These are phyloP conservation scores for Mythimna vitellina DNA, from an alignment of 2,888 invertebrate genomes.

Conservation along the genomic window DNA sequence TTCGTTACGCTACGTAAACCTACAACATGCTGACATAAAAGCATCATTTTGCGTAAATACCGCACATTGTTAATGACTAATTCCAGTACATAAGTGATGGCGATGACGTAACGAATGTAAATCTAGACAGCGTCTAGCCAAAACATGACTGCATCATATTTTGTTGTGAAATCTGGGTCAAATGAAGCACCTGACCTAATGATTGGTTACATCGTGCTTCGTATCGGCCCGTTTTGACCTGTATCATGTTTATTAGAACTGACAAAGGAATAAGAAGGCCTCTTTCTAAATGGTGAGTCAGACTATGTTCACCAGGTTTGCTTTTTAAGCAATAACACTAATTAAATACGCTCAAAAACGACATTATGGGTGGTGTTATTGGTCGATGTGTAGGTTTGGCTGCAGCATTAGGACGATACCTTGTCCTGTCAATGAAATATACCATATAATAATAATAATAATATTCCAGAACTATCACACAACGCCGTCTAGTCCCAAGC, in stretches of 20 bases:
- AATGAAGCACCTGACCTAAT: background rate
- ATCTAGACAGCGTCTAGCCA: slow-evolving; percentile 31
- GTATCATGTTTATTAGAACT: background rate
- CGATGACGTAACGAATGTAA: slow-evolving; percentile 10
- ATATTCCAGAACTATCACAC: too few relatives aligned
- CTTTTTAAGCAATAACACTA: background rate
- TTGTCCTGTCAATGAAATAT: background rate
- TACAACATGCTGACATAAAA: slow-evolving; percentile 19
- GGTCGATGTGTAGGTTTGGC: background rate
- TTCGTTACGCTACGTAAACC: slow-evolving; percentile 49
- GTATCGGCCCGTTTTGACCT: background rate
- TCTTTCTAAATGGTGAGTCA: background rate
- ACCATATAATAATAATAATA: too few relatives aligned
- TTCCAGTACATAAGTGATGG: slow-evolving; percentile 8
- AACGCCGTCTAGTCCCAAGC: too few relatives aligned
- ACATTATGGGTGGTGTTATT: background rate
- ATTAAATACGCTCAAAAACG: background rate
- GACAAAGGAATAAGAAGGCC: background rate
- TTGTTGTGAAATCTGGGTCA: slow-evolving; percentile 21
- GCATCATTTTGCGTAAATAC: slow-evolving; percentile 21
- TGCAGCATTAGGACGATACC: background rate
- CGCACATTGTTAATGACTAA: slow-evolving; percentile 2
- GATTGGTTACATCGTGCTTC: background rate
- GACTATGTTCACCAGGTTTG: background rate
- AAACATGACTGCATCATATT: slow-evolving; percentile 4